These are phyloP conservation scores for Chinchilla lanigera DNA, from an alignment of 2,113 vertebrate genomes.

Conservation along the genomic window DNA sequence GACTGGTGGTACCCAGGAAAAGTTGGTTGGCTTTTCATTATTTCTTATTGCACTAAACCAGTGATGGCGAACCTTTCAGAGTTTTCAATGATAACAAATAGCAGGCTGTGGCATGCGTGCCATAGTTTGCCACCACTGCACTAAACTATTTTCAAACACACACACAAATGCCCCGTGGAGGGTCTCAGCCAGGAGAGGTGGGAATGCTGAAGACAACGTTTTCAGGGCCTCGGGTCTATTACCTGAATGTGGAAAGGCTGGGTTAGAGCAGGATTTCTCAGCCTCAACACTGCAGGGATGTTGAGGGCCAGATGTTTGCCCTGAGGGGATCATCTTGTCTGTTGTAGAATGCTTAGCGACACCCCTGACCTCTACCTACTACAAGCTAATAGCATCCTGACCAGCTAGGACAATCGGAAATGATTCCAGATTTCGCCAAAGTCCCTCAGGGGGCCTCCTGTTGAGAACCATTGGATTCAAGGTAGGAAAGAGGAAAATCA, in stretches of 20 bases:
- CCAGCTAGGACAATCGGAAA: neutral
- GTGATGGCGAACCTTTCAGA: neutral
- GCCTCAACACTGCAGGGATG: neutral
- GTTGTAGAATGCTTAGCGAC: rapidly evolving
- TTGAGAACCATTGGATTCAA: neutral
- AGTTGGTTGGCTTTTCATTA: no score
- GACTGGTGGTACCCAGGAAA: neutral
- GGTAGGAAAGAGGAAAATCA: neutral
- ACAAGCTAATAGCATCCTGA: rapidly evolving
- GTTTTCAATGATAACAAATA: neutral
- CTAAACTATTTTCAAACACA: neutral
- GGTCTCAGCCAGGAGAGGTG: neutral
- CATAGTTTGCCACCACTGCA: neutral
- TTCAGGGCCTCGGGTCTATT: neutral
- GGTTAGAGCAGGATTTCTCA: neutral
- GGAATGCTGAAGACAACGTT: neutral
- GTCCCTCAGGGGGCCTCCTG: neutral
- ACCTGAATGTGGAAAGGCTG: rapidly evolving
- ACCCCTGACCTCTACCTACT: neutral
- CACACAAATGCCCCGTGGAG: neutral
- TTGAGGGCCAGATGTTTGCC: neutral
- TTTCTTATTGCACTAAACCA: neutral
- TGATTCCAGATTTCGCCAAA: neutral
- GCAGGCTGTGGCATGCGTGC: neutral
- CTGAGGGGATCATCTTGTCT: neutral